phyloP scores from a whole-genome alignment of 1,140 invertebrate species.

The Drosophila gunungcola region DNA sequence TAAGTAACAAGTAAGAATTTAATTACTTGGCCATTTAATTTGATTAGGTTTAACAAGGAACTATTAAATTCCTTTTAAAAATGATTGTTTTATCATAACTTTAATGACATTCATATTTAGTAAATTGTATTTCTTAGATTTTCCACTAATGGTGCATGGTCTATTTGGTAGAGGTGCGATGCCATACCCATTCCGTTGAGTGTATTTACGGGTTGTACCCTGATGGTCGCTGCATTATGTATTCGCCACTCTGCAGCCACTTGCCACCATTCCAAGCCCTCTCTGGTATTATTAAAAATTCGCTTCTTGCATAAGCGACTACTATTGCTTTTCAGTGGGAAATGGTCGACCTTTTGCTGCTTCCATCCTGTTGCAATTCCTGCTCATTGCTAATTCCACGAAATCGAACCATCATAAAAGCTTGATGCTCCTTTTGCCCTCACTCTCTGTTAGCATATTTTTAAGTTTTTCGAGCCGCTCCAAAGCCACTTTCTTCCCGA shows the following conservation, averaged over 20 bases:
- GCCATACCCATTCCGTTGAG: background rate
- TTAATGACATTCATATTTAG: background rate
- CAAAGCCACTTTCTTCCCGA: conserved; percentile 51
- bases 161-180: background rate
- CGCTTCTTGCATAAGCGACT: conserved; percentile 25
- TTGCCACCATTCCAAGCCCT: background rate
- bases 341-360: conserved; percentile 23
- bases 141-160: background rate
- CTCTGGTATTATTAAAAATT: conserved; percentile 58
- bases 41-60: no score
- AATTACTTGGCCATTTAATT: no score
- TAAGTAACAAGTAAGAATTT: no score
- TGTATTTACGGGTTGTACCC: conserved; percentile 23
- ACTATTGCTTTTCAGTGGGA: conserved; percentile 6
- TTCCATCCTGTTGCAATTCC: conserved; percentile 24
- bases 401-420: conserved; percentile 72
- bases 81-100: no score
- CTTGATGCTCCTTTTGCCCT: conserved; percentile 44
- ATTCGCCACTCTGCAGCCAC: conserved; percentile 26
- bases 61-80: no score
- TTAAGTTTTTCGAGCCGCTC: conserved; percentile 60
- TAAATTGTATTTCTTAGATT: background rate
- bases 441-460: conserved; percentile 43
- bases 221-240: conserved; percentile 38
- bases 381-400: conserved; percentile 70